Evolutionary conservation across 2,797 vertebrate genomes (phyloP), one percentile per base, ranked within the genome.

Genomic region (Hippocampus kuda): DNA sequence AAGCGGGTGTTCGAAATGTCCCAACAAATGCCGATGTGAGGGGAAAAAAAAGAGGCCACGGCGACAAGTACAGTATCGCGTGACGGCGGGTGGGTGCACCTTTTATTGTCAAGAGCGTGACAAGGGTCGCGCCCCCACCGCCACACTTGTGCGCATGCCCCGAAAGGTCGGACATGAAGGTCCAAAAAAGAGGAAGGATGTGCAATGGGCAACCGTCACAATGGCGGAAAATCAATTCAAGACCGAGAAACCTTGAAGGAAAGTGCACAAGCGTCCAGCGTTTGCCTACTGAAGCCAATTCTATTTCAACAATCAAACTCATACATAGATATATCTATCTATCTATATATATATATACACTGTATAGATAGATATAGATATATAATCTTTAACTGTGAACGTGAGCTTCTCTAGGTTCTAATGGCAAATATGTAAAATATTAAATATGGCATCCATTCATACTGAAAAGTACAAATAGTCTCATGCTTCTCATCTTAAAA

Each of bases 341-440:
- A 6, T 34, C 4, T 34, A 34, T 34, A 34, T 34, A 34, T 34
- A 34, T 0, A 34, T 30, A 30, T 30, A n/a, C n/a, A n/a, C n/a
- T n/a, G n/a, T n/a, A n/a, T n/a, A n/a, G n/a, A n/a, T n/a, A 30
- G 2, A 30, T 30, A 6, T 34, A 34, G 5, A 34, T 34, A 6
- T 6, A 34, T 1, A 0, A 44, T 11, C 10, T 44, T 11, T 46
- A 46, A 15, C 12, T 3, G 44, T 46, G 15, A 51, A 51, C 2
- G 8, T 8, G 5, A 13, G 46, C 46, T 48, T 48, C 18, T 51
- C 2, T 24, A 4, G 53, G n/a, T n/a, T n/a, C 9, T 12, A 85
- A 85, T 84, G 85, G 85, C 82, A 73, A 34, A 38, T 1, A 2
- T 60, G 8, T 20, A 34, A 60, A 20, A 60, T 38, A 34, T 34